Evolutionary conservation across 2,888 invertebrate species (phyloP).

Genomic region (Nymphalis urticae): DNA sequence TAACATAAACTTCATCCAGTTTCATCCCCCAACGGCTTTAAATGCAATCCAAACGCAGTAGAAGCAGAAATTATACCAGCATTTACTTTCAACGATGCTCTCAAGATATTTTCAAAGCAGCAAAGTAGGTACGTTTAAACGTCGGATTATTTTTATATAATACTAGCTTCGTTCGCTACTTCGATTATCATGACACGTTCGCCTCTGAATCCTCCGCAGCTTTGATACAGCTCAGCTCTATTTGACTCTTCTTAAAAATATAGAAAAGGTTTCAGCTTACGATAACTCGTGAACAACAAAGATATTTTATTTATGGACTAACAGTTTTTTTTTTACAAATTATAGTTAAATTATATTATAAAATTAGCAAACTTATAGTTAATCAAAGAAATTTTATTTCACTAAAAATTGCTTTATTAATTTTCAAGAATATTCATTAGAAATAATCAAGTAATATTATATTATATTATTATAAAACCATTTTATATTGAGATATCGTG

Average conservation of each 20-base stretch:
- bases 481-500: too few relatives aligned
- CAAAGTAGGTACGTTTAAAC: constrained; percentile 57
- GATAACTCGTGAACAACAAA: too few relatives aligned
- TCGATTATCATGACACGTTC: constrained; percentile 27
- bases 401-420: too few relatives aligned
- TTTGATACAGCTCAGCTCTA: constrained; percentile 11
- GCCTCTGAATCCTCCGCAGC: constrained; percentile 11
- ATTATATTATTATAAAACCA: too few relatives aligned
- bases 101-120: constrained; percentile 71
- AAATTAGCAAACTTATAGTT: too few relatives aligned
- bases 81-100: constrained; percentile 80
- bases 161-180: constrained; percentile 34
- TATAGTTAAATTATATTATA: too few relatives aligned
- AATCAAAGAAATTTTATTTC: too few relatives aligned
- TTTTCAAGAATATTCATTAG: too few relatives aligned
- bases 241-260: constrained; percentile 6
- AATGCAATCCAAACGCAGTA: constrained; percentile 78
- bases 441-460: too few relatives aligned
- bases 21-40: constrained; percentile 73
- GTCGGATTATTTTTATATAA: constrained; percentile 66
- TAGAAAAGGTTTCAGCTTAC: not conserved
- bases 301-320: too few relatives aligned
- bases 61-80: constrained; percentile 73
- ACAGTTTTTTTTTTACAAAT: too few relatives aligned
- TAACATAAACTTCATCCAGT: constrained; percentile 77